A percentile compares a stretch with the other conserved stretches of the same genome.
phyloP scores from a whole-genome alignment of 2,113 vertebrate genomes.

The Anhinga anhinga region DNA sequence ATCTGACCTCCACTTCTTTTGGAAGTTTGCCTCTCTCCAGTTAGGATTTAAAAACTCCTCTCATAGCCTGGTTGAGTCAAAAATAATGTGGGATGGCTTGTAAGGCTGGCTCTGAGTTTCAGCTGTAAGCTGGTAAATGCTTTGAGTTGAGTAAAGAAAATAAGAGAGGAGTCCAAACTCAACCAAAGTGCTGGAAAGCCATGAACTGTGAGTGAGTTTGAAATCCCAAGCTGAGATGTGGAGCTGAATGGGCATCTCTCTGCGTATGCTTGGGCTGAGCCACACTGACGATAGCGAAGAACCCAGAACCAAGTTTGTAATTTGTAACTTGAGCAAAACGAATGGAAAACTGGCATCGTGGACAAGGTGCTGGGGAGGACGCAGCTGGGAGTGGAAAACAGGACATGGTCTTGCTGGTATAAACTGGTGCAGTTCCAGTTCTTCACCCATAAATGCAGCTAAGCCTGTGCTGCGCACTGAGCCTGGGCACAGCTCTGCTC shows the following conservation, averaged over 20 bases:
- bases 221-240: neutral
- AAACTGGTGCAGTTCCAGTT: neutral
- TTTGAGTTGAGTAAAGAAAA: neutral
- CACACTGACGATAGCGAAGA: fast-evolving
- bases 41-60: neutral
- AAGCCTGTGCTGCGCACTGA: neutral
- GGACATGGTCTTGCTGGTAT: neutral
- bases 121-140: neutral
- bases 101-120: neutral
- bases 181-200: neutral
- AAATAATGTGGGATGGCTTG: neutral
- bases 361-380: neutral
- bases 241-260: neutral
- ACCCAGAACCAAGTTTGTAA: fast-evolving
- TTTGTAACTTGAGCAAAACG: neutral
- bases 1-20: neutral
- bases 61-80: neutral
- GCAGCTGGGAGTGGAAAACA: neutral
- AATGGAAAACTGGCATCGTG: neutral
- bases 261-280: neutral
- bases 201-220: neutral
- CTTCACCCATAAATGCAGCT: fast-evolving
- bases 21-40: neutral
- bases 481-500: neutral
- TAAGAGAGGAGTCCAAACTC: neutral